phyloP scores from a whole-genome alignment of 2,113 vertebrate genomes.

The Mus musculus region GRCm39 chr17:12157001-12157500 shows the following conservation, averaged over 20 bases:
- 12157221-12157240: too few species aligned
- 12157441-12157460: background rate
- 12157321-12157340: background rate
- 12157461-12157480: background rate
- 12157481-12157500: too few species aligned
- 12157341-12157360: background rate
- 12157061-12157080: background rate
- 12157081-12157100: background rate
- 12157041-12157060: too few species aligned
- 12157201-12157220: background rate
- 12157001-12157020: background rate
- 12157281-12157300: background rate
- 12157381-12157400: background rate
- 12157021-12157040: background rate
- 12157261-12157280: background rate
- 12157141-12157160: background rate
- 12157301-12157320: background rate
- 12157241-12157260: rapidly evolving
- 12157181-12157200: background rate
- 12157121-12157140: background rate
- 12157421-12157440: background rate
- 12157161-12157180: background rate
- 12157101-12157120: background rate
- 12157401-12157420: background rate
- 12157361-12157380: background rate